Base-by-base conservation (phyloP, 2,888 invertebrate genomes). In the Philaethria dido region DNA sequence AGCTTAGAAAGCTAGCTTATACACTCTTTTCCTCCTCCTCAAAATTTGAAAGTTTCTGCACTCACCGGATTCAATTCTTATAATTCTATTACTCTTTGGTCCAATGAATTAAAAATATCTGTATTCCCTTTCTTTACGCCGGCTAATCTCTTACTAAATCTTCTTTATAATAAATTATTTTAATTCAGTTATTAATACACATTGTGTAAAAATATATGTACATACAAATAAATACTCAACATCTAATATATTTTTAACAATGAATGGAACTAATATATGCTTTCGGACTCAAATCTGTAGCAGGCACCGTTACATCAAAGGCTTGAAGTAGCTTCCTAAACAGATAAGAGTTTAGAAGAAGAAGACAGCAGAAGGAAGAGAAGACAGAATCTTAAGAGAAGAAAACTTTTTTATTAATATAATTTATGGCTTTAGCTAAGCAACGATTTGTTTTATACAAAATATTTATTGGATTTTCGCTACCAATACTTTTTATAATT, bases 191-290 rank as follows among this genome's bases (percentile, higher is more conserved):
- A 1, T 36, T 8, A 1, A 36, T 36, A 36, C 42, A 29, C 9
- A 29, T 29, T 42, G 48, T 48, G 59, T 39, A 48, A 48, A 61
- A 39, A 48, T 59, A 25, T 52, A 52, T 52, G 11, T 16, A 52
- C 25, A 25, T 29, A 8, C 13, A 25, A n/a, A 39, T 39, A 47
- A 44, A 45, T 57, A 50, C n/a, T n/a, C 42, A 50, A 64, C 44
- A 64, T 50, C 42, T 25, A 59, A 42, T 48, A 59, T 9, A 25
- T 57, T 50, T 36, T 22, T 50, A 55, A 33, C 42, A 50, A 39
- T 42, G 11, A 33, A 42, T 50, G 42, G 29, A 59, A 59, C 59
- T 44, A 64, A 42, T 22, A 16, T 39, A 55, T 44, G 29, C 18
- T 5, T 60, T n/a, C 50, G 48, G 57, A 59, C 16, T 44, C 42